Evolutionary conservation across 2,797 vertebrate genomes (phyloP).

Genomic region (Sylvilagus floridanus): DNA sequence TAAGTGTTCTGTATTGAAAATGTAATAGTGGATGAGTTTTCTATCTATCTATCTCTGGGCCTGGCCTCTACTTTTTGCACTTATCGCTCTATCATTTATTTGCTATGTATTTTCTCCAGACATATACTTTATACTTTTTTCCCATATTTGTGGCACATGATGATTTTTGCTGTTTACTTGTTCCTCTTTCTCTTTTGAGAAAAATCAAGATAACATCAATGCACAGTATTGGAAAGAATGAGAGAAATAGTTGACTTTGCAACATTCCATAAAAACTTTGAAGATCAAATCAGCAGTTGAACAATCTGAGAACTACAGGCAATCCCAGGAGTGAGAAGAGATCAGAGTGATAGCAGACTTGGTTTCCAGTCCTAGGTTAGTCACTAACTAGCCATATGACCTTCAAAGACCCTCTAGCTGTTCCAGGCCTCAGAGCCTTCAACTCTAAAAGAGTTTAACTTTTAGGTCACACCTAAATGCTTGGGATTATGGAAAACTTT

Average conservation of each 20-base stretch:
- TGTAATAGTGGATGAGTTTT: constrained; percentile 54
- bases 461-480: constrained; percentile 19
- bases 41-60: constrained; percentile 55
- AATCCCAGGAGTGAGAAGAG: background rate
- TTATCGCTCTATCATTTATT: constrained; percentile 34
- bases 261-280: constrained; percentile 49
- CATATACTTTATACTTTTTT: background rate
- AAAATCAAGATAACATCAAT: constrained; percentile 66
- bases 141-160: constrained; percentile 57
- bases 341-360: background rate
- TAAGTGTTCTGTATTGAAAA: constrained; percentile 72
- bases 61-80: constrained; percentile 42
- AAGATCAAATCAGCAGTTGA: constrained; percentile 55
- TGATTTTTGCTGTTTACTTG: constrained; percentile 63
- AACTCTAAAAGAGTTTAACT: background rate
- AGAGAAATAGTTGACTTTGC: constrained; percentile 65
- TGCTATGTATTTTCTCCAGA: constrained; percentile 64
- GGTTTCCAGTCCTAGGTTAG: background rate
- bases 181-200: constrained; percentile 64
- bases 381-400: background rate
- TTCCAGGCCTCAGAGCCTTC: background rate
- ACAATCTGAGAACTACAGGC: background rate
- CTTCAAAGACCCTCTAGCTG: background rate
- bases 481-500: constrained; percentile 1
- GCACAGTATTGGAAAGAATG: constrained; percentile 63